A percentile compares a stretch with the other conserved stretches of the same genome.
These are phyloP conservation scores for Tetrax tetrax DNA, from an alignment of 2,113 vertebrate genomes.

Conservation along the genomic window DNA sequence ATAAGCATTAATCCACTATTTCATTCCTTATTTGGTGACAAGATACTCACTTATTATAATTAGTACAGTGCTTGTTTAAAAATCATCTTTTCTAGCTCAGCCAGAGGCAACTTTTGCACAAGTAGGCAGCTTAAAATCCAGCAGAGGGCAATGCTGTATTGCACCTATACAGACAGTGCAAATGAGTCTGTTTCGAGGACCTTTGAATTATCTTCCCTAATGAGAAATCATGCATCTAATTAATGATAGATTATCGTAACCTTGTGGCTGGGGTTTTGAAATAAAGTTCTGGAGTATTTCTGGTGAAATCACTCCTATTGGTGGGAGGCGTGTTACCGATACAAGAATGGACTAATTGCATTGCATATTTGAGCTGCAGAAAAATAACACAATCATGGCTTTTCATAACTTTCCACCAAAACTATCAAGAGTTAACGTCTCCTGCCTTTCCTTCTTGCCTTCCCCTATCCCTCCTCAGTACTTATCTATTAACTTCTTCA, in stretches of 20 bases:
- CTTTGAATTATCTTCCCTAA: constrained; percentile 26
- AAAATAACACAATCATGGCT: neutral
- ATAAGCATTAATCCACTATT: neutral
- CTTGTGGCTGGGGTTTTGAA: neutral
- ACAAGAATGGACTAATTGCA: neutral
- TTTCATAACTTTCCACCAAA: neutral
- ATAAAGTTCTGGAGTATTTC: neutral
- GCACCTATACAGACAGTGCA: neutral
- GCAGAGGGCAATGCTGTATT: constrained; percentile 70
- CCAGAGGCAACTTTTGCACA: neutral
- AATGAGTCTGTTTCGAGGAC: neutral
- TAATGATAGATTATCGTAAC: neutral
- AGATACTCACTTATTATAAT: neutral
- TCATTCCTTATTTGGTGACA: neutral
- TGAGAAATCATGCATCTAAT: constrained; percentile 24
- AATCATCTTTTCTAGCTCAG: neutral
- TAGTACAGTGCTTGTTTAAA: neutral
- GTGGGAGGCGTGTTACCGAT: neutral
- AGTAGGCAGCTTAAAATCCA: constrained; percentile 45
- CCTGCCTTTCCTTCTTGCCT: neutral
- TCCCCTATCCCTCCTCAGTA: neutral
- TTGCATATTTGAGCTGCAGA: neutral
- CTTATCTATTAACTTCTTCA: neutral
- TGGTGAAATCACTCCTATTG: neutral
- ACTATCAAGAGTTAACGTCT: neutral